Evolutionary conservation across 1,140 invertebrate genomes (phyloP), one percentile per base, ranked within the genome.

Genomic region (Ericerus pela): DNA sequence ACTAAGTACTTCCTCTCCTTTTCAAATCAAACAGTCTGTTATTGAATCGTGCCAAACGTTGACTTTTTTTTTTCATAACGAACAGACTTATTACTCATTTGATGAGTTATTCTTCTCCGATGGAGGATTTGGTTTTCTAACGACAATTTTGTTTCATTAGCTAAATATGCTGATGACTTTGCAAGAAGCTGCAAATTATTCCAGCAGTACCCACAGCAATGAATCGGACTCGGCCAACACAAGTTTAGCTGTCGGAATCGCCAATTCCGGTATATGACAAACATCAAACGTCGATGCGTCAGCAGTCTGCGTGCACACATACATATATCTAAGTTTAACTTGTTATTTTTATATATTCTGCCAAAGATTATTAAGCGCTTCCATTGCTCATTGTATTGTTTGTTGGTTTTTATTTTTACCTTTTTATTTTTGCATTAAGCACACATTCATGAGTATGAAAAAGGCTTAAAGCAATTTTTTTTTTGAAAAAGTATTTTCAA

Each of bases 121-220:
- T 36, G 10, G 16, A n/a, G n/a, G n/a, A n/a, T n/a, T n/a, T n/a
- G n/a, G n/a, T n/a, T n/a, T n/a, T n/a, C n/a, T n/a, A 53, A 37
- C 16, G 3, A 28, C 55, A 57, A 14, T 57, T 61, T 52, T 64
- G 59, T 61, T 61, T 64, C 58, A 54, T 77, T 76, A 90, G 84
- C 73, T 94, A 58, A 95, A 91, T 64, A 95, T 94, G 90, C 68
- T 95, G 64, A 91, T 92, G 87, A 78, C 88, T 59, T 77, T 96
- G 41, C 90, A 94, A 74, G 90, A 94, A 73, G 90, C 89, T 12
- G 89, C 89, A 47, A 92, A 88, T 72, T 59, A 59, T 22, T 55
- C 58, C 29, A 59, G 54, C 16, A 24, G 41, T 16, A 82, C 84
- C 53, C 83, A 85, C 70, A 85, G 81, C 63, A 85, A 88, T 65